Base-by-base conservation (phyloP, 30 jellyfish, hydroid and myxozoan genomes). In the Pelagia noctiluca region DNA sequence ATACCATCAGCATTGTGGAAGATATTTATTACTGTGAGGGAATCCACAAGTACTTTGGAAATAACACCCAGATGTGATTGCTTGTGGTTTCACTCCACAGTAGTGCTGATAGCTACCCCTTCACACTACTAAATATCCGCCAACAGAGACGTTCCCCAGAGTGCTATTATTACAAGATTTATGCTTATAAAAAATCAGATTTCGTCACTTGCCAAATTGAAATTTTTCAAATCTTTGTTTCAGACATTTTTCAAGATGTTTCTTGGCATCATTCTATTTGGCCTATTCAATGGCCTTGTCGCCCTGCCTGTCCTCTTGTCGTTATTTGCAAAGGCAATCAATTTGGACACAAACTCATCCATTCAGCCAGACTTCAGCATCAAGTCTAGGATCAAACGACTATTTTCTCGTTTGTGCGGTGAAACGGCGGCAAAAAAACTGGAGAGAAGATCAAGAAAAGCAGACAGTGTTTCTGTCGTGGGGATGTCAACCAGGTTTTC, bases 231-330 rank as follows among this genome's bases (percentile, higher is more conserved):
- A 21, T 24, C 10, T 5, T 32, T 74, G n/a, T 63, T 28, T 76
- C 78, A 60, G 82, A 76, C 62, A 12, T 87, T 87, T 54, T 87
- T 87, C 87, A 87, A 87, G 61, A 87, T 87, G 96, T 77, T 87
- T 34, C 74, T 87, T 47, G 96, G 96, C 13, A 87, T 87, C 74
- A 71, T 87, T 12, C 18, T 76, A 4, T 71, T 87, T 54, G 96
- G 96, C 12, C 87, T 87, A 0, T 69, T 32, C 83, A 87, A 87
- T 53, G 96, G 96, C 22, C 26, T 87, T 24, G 88, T 67, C 2
- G 38, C 77, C 0, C 63, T 87, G 23, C 96, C 96, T 47, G 90
- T 77, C 5, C 33, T 78, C 25, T 38, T 87, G 28, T 87, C 96
- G 10, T 24, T 83, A 30, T 64, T 70, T 36, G 37, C 87, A 24